Evolutionary conservation across 2,113 vertebrate genomes (phyloP).

Genomic region (Gavia stellata): DNA sequence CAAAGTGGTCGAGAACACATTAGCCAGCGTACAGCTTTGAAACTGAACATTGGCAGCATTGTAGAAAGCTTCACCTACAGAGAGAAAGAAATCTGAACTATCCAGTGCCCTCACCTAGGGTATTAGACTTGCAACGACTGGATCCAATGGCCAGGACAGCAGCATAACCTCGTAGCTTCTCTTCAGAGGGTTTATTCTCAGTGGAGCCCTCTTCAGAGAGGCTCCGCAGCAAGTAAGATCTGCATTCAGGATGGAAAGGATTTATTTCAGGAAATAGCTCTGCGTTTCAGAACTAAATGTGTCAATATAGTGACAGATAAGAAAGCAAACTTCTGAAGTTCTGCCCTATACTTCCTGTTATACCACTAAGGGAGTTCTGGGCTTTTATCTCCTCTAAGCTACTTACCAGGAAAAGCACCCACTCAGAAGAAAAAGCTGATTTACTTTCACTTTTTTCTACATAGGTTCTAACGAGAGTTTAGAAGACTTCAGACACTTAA

Average conservation of each 20-base stretch:
- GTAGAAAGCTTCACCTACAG: background rate
- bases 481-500: background rate
- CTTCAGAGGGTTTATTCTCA: constrained; percentile 82
- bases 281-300: background rate
- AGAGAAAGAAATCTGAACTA: background rate
- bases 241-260: constrained; percentile 27
- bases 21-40: background rate
- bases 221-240: constrained; percentile 91
- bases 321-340: background rate
- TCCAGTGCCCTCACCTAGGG: constrained; percentile 77
- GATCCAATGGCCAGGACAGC: constrained; percentile 93
- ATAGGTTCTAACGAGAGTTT: background rate
- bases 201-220: constrained; percentile 84
- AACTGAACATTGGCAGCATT: rapidly evolving
- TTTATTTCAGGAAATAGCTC: background rate
- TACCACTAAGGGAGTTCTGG: background rate
- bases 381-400: constrained; percentile 2
- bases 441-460: background rate
- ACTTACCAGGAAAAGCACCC: background rate
- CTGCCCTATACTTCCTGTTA: background rate
- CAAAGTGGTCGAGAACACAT: rapidly evolving
- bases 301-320: background rate
- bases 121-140: constrained; percentile 89
- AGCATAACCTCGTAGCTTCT: constrained; percentile 90
- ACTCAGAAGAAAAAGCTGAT: background rate